Percentiles rank a stretch among this genome's conserved stretches.
Conservation (phyloP, 2,888 invertebrate species). For the Ecdyonurus torrentis region DNA sequence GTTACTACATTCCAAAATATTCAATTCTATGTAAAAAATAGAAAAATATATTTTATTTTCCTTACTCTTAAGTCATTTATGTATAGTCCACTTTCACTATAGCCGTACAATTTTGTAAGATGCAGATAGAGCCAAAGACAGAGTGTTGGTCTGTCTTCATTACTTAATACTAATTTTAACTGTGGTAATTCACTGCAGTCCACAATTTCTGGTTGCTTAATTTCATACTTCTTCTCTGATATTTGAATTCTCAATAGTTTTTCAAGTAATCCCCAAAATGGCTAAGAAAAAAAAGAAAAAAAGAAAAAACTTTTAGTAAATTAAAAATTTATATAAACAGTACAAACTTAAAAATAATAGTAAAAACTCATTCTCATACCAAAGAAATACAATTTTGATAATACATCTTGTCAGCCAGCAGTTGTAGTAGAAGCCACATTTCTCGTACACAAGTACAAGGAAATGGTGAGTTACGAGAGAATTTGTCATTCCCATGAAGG, state of each 20-base stretch:
- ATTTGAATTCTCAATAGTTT: background rate
- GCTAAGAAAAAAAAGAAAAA: background rate
- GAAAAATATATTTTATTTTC: slow-evolving; percentile 9
- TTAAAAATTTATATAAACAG: too few species aligned
- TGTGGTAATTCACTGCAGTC: background rate
- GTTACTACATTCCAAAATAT: too few species aligned
- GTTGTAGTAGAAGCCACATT: slow-evolving; percentile 35
- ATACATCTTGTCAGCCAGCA: slow-evolving; percentile 24
- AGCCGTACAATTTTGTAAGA: slow-evolving; percentile 10
- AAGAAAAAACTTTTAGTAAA: too few species aligned
- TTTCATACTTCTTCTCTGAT: background rate
- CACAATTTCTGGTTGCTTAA: background rate
- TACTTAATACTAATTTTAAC: background rate
- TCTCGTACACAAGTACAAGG: slow-evolving; percentile 39
- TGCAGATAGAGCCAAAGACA: slow-evolving; percentile 10
- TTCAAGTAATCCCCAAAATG: background rate
- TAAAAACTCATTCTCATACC: too few species aligned
- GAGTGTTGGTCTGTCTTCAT: slow-evolving; percentile 7
- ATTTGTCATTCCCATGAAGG: background rate
- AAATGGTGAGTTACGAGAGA: slow-evolving; percentile 24
- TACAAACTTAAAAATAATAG: too few species aligned
- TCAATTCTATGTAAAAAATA: background rate
- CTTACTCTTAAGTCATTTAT: slow-evolving; percentile 20
- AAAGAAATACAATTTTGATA: slow-evolving; percentile 14
- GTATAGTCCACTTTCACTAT: slow-evolving; percentile 24